Evolutionary conservation across 2,113 vertebrate genomes (phyloP).

Genomic region (Cavia aperea): DNA sequence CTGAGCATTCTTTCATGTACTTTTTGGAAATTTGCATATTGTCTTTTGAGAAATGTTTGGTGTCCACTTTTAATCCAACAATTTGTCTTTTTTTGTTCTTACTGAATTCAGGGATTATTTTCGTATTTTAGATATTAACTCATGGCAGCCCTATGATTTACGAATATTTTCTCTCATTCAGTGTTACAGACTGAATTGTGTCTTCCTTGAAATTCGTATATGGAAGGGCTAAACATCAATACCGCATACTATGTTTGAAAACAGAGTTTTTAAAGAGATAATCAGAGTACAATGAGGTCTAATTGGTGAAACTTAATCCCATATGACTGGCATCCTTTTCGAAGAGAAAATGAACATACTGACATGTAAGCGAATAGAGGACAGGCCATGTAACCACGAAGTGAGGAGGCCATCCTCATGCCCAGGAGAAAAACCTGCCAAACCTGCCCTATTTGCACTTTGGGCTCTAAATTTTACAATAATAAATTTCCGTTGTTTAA

Average conservation of each 20-base stretch:
- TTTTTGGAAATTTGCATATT: background rate
- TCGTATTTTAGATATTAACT: background rate
- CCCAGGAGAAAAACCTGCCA: background rate
- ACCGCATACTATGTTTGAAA: background rate
- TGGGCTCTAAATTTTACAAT: background rate
- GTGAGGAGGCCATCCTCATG: background rate
- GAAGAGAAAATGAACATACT: background rate
- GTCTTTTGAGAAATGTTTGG: background rate
- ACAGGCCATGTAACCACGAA: background rate
- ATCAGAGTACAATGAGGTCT: background rate
- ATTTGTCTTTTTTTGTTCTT: background rate
- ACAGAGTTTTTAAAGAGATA: background rate
- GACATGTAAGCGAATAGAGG: background rate
- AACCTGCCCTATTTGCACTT: background rate
- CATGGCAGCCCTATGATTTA: background rate
- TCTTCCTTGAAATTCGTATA: background rate
- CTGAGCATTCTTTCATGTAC: background rate
- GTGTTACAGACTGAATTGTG: background rate
- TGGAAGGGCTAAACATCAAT: background rate
- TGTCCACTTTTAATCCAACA: background rate
- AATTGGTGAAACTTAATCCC: background rate
- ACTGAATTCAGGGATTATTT: background rate
- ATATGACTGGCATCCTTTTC: background rate
- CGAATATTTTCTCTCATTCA: background rate
- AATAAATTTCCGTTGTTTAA: background rate